Conservation (phyloP, 2,888 invertebrate species). For the Octodonta nipae region DNA sequence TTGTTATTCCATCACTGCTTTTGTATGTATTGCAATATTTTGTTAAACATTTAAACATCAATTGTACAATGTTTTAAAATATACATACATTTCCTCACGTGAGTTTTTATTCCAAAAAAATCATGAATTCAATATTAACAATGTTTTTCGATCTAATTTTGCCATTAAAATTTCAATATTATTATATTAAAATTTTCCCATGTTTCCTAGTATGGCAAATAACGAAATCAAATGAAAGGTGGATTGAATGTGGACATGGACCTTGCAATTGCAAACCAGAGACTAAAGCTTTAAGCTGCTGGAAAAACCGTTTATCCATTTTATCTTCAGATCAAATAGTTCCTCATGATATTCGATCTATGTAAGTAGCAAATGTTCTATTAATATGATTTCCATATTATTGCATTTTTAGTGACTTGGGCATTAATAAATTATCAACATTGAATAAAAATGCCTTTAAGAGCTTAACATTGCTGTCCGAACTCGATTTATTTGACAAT, state of each 20-base stretch:
- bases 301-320: constrained; percentile 47
- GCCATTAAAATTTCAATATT: no score
- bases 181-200: no score
- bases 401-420: constrained; percentile 49
- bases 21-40: no score
- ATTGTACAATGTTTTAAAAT: no score
- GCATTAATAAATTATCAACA: constrained; percentile 53
- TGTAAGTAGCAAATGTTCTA: constrained; percentile 40
- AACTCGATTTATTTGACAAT: constrained; percentile 63
- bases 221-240: constrained; percentile 43
- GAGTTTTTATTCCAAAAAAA: no score
- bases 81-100: no score
- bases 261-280: constrained; percentile 53
- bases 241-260: constrained; percentile 49
- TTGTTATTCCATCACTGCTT: no score
- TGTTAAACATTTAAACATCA: no score
- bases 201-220: constrained; percentile 52
- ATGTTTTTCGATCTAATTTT: no score
- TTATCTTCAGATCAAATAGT: constrained; percentile 48
- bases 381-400: constrained; percentile 46
- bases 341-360: constrained; percentile 48
- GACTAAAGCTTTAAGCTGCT: constrained; percentile 53
- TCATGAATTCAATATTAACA: no score
- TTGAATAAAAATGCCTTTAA: constrained; percentile 57
- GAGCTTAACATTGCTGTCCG: constrained; percentile 48